Evolutionary conservation across 2,113 vertebrate genomes (phyloP), one percentile per base, ranked within the genome.

Genomic region (Petromus typicus): DNA sequence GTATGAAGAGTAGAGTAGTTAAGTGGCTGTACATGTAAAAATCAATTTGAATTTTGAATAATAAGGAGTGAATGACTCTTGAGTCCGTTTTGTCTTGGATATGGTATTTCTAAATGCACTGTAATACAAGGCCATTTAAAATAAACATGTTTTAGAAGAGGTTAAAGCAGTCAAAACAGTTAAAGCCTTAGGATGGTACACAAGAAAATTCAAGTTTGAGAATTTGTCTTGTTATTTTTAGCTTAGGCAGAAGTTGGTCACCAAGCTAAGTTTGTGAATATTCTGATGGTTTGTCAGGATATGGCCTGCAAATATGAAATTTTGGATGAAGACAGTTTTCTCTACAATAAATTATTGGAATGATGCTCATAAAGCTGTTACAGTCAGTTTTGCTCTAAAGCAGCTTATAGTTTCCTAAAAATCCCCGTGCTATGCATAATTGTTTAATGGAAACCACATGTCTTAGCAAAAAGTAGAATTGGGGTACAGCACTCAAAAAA

Each of bases 141-240:
- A 45, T 83, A 16, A 89, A 54, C 67, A 5, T 86, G 51, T 88
- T 96, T 93, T 59, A 82, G 40, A 59, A 59, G 61, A 87, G 66
- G 30, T 86, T 86, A 89, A 95, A 95, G 34, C 54, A 90, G 1
- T 82, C 16, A 78, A 83, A 93, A 63, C 22, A 75, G 3, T 89
- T 78, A 88, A 89, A 80, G 32, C 16, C 27, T 25, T 86, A 32
- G 54, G 84, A 27, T 80, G 63, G 25, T 76, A 59, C n/a, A 43
- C 25, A 5, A 61, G 66, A 81, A 93, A 86, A 51, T 85, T 93
- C 22, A 78, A 23, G 22, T 32, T 59, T 90, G 20, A 93, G 40
- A 80, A 34, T 22, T 73, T 89, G 16, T 54, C 37, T 95, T 95
- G n/a, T 59, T 64, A 9, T 76, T 56, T 89, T 92, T 92, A 86